Evolutionary conservation across 2,888 invertebrate species (phyloP).

Genomic region (Scaptomyza polygonia): DNA sequence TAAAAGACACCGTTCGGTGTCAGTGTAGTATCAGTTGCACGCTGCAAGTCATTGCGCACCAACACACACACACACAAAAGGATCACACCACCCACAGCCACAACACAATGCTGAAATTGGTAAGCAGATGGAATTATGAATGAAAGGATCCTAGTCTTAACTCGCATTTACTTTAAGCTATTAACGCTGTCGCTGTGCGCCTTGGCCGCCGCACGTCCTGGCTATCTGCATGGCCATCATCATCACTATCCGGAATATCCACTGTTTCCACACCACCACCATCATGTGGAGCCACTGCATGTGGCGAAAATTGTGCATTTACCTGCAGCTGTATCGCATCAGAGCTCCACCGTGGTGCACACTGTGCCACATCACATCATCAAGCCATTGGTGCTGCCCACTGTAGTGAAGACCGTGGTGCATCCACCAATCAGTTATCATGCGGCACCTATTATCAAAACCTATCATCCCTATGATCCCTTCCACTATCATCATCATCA

Average conservation of each 20-base stretch:
- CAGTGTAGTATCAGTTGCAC: constrained; percentile 80
- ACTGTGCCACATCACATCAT: constrained; percentile 81
- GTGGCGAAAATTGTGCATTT: constrained; percentile 80
- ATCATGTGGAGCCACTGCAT: constrained; percentile 77
- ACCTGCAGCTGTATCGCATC: constrained; percentile 82
- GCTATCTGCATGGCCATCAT: constrained; percentile 80
- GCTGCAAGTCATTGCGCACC: constrained; percentile 41
- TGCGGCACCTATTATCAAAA: constrained; percentile 80
- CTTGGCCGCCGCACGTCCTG: constrained; percentile 79
- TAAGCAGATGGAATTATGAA: constrained; percentile 43
- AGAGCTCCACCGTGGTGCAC: constrained; percentile 82
- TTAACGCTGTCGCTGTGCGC: constrained; percentile 59
- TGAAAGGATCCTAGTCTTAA: background rate
- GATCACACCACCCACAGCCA: constrained; percentile 35
- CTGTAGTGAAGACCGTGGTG: constrained; percentile 80
- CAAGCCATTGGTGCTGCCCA: constrained; percentile 81
- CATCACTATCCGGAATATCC: constrained; percentile 74
- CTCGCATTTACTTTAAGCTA: constrained; percentile 36
- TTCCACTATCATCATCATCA: constrained; percentile 74
- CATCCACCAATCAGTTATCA: constrained; percentile 81
- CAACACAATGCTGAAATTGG: constrained; percentile 68
- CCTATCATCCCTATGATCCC: constrained; percentile 79
- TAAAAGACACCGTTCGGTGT: constrained; percentile 75
- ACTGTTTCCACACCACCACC: constrained; percentile 50
- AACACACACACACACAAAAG: constrained; percentile 27